phyloP scores from a whole-genome alignment of 1,140 invertebrate species.

The Antheraea mylitta region DNA sequence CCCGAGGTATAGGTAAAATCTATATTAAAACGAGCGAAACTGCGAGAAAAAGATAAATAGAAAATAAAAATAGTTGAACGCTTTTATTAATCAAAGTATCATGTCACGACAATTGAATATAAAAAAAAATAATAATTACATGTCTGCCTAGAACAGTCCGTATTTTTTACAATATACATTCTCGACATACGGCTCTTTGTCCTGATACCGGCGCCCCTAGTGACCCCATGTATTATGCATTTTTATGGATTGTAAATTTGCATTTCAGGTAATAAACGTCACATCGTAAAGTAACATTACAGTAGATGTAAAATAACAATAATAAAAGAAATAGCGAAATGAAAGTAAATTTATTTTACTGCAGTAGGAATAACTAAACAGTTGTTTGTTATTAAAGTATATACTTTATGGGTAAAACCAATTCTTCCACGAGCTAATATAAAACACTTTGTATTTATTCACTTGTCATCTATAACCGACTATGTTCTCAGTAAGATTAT shows the following conservation, averaged over 20 bases:
- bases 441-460: not conserved
- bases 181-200: not conserved
- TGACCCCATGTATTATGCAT: not conserved
- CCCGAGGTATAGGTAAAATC: too few relatives aligned
- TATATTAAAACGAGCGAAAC: too few relatives aligned
- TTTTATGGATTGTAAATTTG: not conserved
- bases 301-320: not conserved
- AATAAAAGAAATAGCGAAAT: not conserved
- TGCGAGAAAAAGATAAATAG: too few relatives aligned
- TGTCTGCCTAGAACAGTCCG: not conserved
- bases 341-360: not conserved
- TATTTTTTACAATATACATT: not conserved
- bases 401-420: not conserved
- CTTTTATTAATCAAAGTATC: not conserved
- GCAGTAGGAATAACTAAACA: not conserved
- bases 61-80: too few relatives aligned
- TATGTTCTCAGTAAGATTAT: too few relatives aligned
- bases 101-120: not conserved
- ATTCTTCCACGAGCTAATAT: not conserved
- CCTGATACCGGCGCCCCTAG: not conserved
- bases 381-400: not conserved
- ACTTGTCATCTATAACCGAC: too few relatives aligned
- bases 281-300: not conserved
- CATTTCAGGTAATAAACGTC: not conserved
- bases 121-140: not conserved